Base-by-base conservation (phyloP, 2,888 invertebrate species). In the Oxyteleia sp. region DNA sequence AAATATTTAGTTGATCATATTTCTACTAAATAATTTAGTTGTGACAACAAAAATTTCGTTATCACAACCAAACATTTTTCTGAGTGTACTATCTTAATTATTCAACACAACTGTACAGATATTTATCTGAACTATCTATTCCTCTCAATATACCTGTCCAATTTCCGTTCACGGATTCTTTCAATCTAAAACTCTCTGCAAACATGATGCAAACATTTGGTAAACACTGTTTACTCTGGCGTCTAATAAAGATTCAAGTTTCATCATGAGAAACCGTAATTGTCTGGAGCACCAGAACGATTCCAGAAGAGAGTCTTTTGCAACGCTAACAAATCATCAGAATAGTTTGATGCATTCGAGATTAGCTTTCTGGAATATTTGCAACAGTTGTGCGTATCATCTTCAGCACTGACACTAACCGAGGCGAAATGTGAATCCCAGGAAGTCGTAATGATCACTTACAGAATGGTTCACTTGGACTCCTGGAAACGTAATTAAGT, bases 381-480 rank as follows among this genome's bases (percentile, higher is more conserved):
- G 57, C 76, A 78, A 53, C 61, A 35, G 35, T 49, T 41, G 43
- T 41, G 57, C 55, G 61, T 68, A 68, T 68, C 61, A 61, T 61
- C 61, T 59, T 41, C 66, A 68, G 59, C 59, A 13, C 13, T 2
- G 43, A 51, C 51, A 68, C 53, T 38, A 61, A 78, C 76, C 68
- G 53, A 61, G 35, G 41, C 68, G 32, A 68, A 78, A 78, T 78
- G 49, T 43, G 76, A 78, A 78, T 78, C 61, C 61, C 76, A 68
- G 76, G 76, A 68, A 78, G 68, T 68, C 53, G 35, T 78, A 78
- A 78, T 78, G 41, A 78, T 68, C 68, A 68, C 51, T 68, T 76
- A 29, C 66, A 15, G 59, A 57, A 47, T 57, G 75, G 57, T 64
- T 75, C 15, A 38, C 55, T 51, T 55, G 55, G 43, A 41, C 35